Evolutionary conservation across 2,888 invertebrate genomes (phyloP), one percentile per base, ranked within the genome.

Genomic region (Plagodis pulveraria): DNA sequence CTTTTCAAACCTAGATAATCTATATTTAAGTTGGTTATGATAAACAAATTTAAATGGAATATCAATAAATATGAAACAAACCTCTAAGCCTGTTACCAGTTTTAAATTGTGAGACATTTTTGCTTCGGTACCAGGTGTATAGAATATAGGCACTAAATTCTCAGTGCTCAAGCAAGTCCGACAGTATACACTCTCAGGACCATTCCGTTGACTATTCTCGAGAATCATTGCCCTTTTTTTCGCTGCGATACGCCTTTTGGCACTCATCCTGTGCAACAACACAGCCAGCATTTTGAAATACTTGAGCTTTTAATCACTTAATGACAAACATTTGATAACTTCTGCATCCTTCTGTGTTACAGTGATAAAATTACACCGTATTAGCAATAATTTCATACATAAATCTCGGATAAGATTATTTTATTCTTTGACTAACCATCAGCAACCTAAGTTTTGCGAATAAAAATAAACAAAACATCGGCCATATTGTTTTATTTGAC

Each of bases 11-110:
- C 22, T n/a, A n/a, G n/a, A n/a, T n/a, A n/a, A n/a, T n/a, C n/a
- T n/a, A n/a, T n/a, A n/a, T n/a, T n/a, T n/a, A n/a, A n/a, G n/a
- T n/a, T n/a, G n/a, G n/a, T n/a, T n/a, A n/a, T n/a, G n/a, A n/a
- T n/a, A n/a, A n/a, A n/a, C n/a, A n/a, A n/a, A n/a, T n/a, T n/a
- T n/a, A n/a, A n/a, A n/a, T n/a, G n/a, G n/a, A n/a, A n/a, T 22
- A 22, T 22, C 22, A 22, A 22, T 22, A 22, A 22, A 22, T 22
- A 12, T 12, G 12, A 45, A 6, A 57, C 62, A 50, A 6, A 67
- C 67, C 70, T 84, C 79, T 32, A 89, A 72, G 6, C 88, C 88
- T 2, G 88, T 87, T 0, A 79, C 81, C 0, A 83, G 61, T 38
- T 61, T 71, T 9, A 87, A 64, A 11, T 87, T 83, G 2, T 81